A percentile compares a stretch with the other conserved stretches of the same genome.
phyloP scores from a whole-genome alignment of 2,113 vertebrate species.

The Mugil cephalus region DNA sequence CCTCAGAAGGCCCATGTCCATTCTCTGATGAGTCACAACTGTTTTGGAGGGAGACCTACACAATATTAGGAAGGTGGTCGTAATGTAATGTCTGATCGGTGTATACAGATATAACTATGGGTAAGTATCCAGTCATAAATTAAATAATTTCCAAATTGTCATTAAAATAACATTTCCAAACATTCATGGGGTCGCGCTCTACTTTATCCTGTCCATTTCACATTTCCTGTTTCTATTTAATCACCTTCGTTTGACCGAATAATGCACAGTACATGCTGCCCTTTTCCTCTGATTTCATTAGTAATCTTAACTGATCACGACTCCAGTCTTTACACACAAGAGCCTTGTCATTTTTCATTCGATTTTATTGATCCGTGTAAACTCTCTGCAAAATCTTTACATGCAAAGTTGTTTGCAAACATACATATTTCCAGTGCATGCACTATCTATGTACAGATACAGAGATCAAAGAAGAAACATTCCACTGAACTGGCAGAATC shows the following conservation, averaged over 20 bases:
- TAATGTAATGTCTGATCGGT: too few species aligned
- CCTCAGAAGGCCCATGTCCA: too few species aligned
- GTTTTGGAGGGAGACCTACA: too few species aligned
- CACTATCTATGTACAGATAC: conserved; percentile 84
- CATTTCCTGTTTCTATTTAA: background rate
- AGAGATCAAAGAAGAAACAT: conserved; percentile 71
- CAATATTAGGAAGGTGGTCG: too few species aligned
- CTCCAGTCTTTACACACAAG: background rate
- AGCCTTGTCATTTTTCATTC: conserved; percentile 30
- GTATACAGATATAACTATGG: too few species aligned
- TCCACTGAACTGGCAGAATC: conserved; percentile 75
- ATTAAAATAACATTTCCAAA: background rate
- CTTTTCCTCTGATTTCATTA: background rate
- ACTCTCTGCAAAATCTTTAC: conserved; percentile 88
- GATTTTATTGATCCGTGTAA: conserved; percentile 85
- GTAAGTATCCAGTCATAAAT: too few species aligned
- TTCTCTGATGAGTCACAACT: too few species aligned
- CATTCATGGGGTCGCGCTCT: background rate
- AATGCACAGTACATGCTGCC: background rate
- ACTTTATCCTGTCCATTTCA: background rate
- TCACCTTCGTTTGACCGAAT: background rate
- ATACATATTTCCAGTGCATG: conserved; percentile 83
- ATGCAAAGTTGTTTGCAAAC: conserved; percentile 90
- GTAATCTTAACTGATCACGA: background rate
- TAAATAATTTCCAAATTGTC: too few species aligned